Conservation (phyloP, 2,113 vertebrate genomes). For the Pardalotus punctatus region DNA sequence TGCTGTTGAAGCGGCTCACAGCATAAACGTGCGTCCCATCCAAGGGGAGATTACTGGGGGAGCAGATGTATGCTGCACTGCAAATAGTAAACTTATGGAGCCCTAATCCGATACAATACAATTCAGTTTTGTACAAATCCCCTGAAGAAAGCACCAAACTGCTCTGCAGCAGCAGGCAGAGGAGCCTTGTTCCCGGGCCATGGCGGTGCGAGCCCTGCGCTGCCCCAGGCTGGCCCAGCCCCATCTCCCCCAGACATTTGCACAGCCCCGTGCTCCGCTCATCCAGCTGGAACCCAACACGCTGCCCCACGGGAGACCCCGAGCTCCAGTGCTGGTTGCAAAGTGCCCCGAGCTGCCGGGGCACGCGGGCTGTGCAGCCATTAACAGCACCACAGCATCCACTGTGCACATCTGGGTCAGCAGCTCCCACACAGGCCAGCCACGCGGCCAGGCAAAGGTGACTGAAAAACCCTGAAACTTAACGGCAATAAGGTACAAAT, state of each 20-base stretch:
- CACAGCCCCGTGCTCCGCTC: not conserved
- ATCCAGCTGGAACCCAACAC: not conserved
- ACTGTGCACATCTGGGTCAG: not conserved
- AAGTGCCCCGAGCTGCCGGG: not conserved
- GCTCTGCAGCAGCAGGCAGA: not conserved
- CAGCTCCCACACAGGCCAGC: not conserved
- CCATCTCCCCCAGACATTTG: not conserved
- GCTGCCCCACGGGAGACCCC: accelerated
- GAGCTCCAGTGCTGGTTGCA: not conserved
- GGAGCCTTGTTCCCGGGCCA: not conserved
- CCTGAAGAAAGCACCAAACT: not conserved
- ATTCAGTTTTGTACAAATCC: constrained; percentile 40
- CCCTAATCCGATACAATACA: constrained; percentile 27
- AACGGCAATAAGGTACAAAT: not conserved
- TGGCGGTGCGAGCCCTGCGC: accelerated
- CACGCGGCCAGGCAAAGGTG: not conserved
- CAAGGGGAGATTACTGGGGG: constrained; percentile 33
- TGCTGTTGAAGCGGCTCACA: constrained; percentile 41
- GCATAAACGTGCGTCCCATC: constrained; percentile 10
- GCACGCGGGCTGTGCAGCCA: accelerated
- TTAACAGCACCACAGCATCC: not conserved
- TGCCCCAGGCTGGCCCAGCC: not conserved
- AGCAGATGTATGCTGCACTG: constrained; percentile 53
- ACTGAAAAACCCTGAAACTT: not conserved
- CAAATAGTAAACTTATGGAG: constrained; percentile 53